phyloP scores from a whole-genome alignment of 2,113 vertebrate genomes.

The Bufo bufo region DNA sequence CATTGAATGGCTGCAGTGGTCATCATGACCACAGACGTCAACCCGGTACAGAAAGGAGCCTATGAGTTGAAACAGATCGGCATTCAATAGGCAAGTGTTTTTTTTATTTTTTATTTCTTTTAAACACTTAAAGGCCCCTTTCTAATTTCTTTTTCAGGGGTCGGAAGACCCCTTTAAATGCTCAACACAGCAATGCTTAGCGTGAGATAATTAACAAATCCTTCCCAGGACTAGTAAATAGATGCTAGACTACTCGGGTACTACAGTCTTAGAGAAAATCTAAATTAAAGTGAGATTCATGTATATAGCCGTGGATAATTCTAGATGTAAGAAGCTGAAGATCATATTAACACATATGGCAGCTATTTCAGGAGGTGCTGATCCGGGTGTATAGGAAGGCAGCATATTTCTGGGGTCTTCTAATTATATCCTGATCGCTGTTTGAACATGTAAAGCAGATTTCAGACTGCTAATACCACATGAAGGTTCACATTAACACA shows the following conservation, averaged over 20 bases:
- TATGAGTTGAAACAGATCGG: too few species aligned
- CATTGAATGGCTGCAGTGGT: too few species aligned
- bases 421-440: conserved; percentile 31
- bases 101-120: too few species aligned
- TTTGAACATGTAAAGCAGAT: conserved; percentile 45
- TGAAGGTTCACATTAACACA: conserved; percentile 1
- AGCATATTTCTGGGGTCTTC: neutral
- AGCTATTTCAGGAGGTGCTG: conserved; percentile 19
- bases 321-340: neutral
- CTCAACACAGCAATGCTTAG: neutral
- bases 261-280: neutral
- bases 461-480: conserved; percentile 15
- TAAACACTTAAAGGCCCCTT: too few species aligned
- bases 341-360: neutral
- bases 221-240: neutral
- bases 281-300: too few species aligned
- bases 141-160: too few species aligned
- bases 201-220: neutral
- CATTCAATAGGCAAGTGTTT: too few species aligned
- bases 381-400: neutral
- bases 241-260: neutral
- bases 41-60: too few species aligned
- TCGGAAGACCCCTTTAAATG: too few species aligned
- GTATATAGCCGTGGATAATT: neutral
- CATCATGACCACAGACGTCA: too few species aligned